Conservation (phyloP, 2,797 vertebrate genomes). For the Hydrolagus colliei region DNA sequence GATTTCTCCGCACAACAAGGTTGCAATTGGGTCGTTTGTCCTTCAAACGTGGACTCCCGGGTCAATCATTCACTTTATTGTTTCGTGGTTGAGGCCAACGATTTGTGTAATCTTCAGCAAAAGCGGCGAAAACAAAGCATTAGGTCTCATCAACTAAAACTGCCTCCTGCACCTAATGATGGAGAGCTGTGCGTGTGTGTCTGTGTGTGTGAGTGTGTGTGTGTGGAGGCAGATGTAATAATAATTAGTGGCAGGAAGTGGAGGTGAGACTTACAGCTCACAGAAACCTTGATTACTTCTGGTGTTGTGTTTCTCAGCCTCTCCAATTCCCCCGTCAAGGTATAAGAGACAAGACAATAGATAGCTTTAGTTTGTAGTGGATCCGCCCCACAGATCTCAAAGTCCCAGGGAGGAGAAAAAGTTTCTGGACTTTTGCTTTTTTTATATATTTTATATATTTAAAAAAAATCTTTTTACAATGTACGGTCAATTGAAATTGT, state of each 20-base stretch:
- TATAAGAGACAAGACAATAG: too few species aligned
- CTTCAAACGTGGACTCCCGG: not conserved
- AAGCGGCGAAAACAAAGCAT: constrained; percentile 26
- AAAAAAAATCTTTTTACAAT: too few species aligned
- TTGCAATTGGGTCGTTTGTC: not conserved
- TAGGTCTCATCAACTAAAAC: constrained; percentile 23
- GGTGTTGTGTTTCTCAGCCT: too few species aligned
- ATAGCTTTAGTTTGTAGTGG: too few species aligned
- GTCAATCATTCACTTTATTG: constrained; percentile 32
- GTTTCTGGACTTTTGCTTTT: too few species aligned
- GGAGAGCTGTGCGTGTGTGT: not conserved
- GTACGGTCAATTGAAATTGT: too few species aligned
- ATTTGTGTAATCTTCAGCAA: constrained; percentile 30
- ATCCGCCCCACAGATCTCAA: too few species aligned
- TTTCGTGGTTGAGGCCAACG: constrained; percentile 21
- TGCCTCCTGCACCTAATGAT: constrained; percentile 13
- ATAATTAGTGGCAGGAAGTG: constrained; percentile 23
- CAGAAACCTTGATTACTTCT: too few species aligned
- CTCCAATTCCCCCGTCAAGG: too few species aligned
- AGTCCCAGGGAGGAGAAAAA: too few species aligned
- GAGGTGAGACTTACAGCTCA: not conserved
- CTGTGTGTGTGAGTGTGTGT: not conserved
- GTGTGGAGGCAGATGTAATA: not conserved
- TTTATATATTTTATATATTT: too few species aligned
- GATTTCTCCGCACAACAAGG: not conserved